Conservation (phyloP, 2,797 vertebrate genomes). For the Caiman crocodilus region DNA sequence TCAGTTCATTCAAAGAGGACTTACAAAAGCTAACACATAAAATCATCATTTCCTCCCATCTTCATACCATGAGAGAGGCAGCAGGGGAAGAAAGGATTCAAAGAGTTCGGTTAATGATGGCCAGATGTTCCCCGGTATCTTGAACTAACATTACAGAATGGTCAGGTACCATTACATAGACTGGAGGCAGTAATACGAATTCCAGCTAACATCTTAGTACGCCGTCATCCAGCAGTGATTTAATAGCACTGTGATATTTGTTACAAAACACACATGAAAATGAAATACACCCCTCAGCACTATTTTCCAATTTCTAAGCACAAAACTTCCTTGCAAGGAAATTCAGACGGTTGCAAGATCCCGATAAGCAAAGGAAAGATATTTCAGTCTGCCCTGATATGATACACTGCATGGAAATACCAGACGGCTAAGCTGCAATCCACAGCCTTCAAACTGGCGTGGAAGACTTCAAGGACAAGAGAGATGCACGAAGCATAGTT, state of each 20-base stretch:
- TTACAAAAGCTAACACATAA: slow-evolving; percentile 23
- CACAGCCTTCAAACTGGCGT: not conserved
- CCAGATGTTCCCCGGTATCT: slow-evolving; percentile 15
- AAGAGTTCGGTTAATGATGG: not conserved
- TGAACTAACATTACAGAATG: not conserved
- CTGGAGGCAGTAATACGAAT: not conserved
- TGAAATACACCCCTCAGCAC: slow-evolving; percentile 5
- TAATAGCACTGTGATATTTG: not conserved
- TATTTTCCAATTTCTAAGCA: not conserved
- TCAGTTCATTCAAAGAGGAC: not conserved
- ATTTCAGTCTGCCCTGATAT: not conserved
- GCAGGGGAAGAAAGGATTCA: not conserved
- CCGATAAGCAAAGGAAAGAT: not conserved
- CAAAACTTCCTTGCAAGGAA: not conserved
- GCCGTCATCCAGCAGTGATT: not conserved
- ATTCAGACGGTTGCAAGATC: not conserved
- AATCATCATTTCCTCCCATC: slow-evolving; percentile 21
- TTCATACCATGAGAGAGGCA: not conserved
- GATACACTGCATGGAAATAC: accelerated
- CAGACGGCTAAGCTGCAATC: not conserved
- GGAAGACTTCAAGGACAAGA: not conserved
- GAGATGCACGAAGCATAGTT: not conserved
- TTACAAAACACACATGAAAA: slow-evolving; percentile 1
- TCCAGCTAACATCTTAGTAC: accelerated
- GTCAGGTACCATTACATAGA: not conserved